phyloP scores from a whole-genome alignment of 2,888 invertebrate species.

The Cheilosia variabilis region DNA sequence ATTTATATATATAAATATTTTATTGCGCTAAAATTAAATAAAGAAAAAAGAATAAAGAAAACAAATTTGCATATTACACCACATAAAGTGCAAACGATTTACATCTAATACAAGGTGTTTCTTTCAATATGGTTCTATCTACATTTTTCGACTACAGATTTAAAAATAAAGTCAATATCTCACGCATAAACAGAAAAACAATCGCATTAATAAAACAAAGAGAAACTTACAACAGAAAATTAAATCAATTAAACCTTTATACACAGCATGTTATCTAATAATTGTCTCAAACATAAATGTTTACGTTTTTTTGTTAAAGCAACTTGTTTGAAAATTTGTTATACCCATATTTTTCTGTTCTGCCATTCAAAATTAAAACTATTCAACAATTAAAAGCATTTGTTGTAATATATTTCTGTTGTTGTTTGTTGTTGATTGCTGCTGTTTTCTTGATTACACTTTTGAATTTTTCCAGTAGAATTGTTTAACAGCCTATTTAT shows the following conservation, averaged over 20 bases:
- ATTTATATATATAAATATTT: conserved; percentile 57
- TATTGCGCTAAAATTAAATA: conserved; percentile 65
- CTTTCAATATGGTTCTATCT: conserved; percentile 44
- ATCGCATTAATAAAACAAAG: conserved; percentile 28
- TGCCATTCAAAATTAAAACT: conserved; percentile 23
- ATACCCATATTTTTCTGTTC: conserved; percentile 5
- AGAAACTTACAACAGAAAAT: conserved; percentile 54
- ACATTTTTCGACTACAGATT: conserved; percentile 39
- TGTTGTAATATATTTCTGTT: conserved; percentile 13
- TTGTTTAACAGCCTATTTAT: conserved; percentile 47
- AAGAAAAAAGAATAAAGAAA: conserved; percentile 25
- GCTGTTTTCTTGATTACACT: neutral
- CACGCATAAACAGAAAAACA: conserved; percentile 44
- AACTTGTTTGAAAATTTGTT: conserved; percentile 19
- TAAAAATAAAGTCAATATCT: conserved; percentile 40
- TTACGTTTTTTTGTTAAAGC: conserved; percentile 20
- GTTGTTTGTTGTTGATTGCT: conserved; percentile 14
- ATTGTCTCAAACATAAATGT: neutral
- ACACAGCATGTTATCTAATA: conserved; percentile 47
- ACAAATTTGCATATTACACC: conserved; percentile 31
- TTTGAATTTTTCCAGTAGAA: conserved; percentile 13
- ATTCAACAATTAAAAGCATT: conserved; percentile 33
- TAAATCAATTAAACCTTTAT: conserved; percentile 43
- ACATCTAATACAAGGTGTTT: conserved; percentile 23
- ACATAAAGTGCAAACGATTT: conserved; percentile 26